Percentiles rank a stretch among this genome's conserved stretches.
These are phyloP conservation scores for Gymnocheta viridis DNA, from an alignment of 2,888 invertebrate species.

Conservation along the genomic window DNA sequence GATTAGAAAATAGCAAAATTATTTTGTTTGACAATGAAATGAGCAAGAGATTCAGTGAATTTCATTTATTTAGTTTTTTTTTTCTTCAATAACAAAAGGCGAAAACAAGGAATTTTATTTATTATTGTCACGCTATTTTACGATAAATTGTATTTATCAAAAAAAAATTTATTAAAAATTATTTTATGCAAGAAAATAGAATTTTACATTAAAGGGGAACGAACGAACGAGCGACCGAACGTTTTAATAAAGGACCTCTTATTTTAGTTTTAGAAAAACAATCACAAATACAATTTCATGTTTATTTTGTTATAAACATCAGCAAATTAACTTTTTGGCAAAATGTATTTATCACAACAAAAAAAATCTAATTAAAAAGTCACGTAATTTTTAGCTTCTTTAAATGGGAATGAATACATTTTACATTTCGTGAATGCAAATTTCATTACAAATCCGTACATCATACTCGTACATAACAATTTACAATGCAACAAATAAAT, in stretches of 20 bases:
- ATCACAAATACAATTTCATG: not conserved
- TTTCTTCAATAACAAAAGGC: not conserved
- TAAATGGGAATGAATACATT: no score
- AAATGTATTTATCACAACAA: not conserved
- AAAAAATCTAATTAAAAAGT: constrained; percentile 8
- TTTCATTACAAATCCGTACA: no score
- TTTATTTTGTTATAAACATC: not conserved
- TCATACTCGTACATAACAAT: no score
- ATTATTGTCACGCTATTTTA: constrained; percentile 5
- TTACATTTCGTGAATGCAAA: no score
- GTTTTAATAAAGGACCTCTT: no score
- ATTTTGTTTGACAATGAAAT: not conserved
- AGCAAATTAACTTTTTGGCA: not conserved
- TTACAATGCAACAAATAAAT: not conserved
- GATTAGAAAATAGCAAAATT: not conserved
- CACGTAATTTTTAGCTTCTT: not conserved
- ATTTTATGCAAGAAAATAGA: not conserved
- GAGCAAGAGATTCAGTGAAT: not conserved
- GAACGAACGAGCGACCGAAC: no score
- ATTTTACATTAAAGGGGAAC: not conserved
- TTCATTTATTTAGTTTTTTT: no score
- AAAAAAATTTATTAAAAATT: not conserved
- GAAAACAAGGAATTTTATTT: not conserved
- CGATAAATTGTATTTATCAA: not conserved
- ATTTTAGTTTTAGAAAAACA: not conserved